These are phyloP conservation scores for Synanthedon myopaeformis DNA, from an alignment of 2,888 invertebrate species.

Conservation along the genomic window DNA sequence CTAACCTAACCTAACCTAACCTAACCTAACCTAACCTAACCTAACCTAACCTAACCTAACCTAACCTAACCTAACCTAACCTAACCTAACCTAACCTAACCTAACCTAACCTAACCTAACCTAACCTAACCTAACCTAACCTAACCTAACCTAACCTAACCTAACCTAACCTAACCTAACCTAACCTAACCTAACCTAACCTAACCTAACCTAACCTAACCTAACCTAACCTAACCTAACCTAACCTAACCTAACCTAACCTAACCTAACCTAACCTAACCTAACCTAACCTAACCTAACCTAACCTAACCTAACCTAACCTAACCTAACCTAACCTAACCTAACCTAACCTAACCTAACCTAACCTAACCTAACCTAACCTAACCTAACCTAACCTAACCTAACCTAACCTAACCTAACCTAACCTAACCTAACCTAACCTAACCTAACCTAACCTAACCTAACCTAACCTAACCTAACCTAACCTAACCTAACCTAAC, in stretches of 20 bases:
- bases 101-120: slow-evolving; percentile 8
- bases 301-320: no score
- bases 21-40: slow-evolving; percentile 6
- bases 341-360: neutral
- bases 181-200: slow-evolving; percentile 8
- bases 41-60: slow-evolving; percentile 8
- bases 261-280: no score
- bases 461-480: no score
- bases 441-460: no score
- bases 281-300: no score
- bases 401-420: no score
- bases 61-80: slow-evolving; percentile 7
- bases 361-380: no score
- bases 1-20: slow-evolving; percentile 7
- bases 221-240: neutral
- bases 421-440: no score
- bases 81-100: slow-evolving; percentile 7
- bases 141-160: slow-evolving; percentile 8
- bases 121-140: slow-evolving; percentile 7
- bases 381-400: no score
- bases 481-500: no score
- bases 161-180: slow-evolving; percentile 7
- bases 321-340: neutral
- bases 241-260: neutral
- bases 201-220: slow-evolving; percentile 7